Base-by-base conservation (phyloP, 1,140 invertebrate genomes). In the Pseudomyrmex cubaensis region DNA sequence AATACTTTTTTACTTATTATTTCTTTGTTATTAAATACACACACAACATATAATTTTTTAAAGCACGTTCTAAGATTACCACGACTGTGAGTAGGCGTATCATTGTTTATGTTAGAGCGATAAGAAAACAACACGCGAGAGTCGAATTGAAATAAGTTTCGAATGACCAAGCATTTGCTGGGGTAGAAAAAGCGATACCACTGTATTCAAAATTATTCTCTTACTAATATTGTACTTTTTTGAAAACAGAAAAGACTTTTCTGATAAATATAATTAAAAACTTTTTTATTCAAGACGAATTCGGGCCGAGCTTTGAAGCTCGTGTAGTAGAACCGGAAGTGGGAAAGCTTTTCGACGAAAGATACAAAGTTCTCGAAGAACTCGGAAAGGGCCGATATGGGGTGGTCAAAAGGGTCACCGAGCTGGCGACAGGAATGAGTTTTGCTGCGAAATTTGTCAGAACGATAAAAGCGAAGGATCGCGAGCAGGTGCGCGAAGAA, bases 401-500 rank as follows among this genome's bases (percentile, higher is more conserved):
- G 2, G 95, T 96, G 2, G 97, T 98, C 0, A 96, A 96, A 77
- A 95, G 96, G 89, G 96, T 98, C 54, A 94, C 96, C 15, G 97
- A 99, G 85, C 97, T 96, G 88, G 90, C 94, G 0, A 96, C 96
- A 1, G 95, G 95, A 15, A 95, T 96, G 59, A 95, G 96, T 72
- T 96, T 97, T 91, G 99, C 99, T 0, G 98, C 98, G 15, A 99
- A 99, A 93, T 97, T 99, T 90, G 96, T 99, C 15, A 96, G 97
- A 90, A 98, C 96, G 90, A 96, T 96, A 64, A 97, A 96, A 82
- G 94, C 96, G 1, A 96, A 96, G 87, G 98, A 99, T 92, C 97
- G 97, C 83, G 96, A 97, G 85, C 97, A 97, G 87, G 98, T 99
- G 2, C 95, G 96, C 84, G 97, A 98, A 84, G 99, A 99, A 95